Percentiles rank a stretch among this genome's conserved stretches.
phyloP scores from a whole-genome alignment of 2,888 invertebrate genomes.

The Napeogenes sylphis region DNA sequence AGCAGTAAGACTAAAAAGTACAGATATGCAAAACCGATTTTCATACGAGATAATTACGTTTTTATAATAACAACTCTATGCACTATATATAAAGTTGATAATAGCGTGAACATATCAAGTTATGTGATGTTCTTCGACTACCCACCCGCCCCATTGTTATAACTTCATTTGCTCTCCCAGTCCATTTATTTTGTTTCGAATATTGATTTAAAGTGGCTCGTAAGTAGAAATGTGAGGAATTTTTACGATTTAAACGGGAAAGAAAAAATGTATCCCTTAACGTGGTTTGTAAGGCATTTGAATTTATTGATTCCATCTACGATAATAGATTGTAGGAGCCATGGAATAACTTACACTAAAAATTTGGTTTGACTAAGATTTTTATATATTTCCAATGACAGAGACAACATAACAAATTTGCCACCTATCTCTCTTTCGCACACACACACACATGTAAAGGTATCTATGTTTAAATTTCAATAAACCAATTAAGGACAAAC shows the following conservation, averaged over 20 bases:
- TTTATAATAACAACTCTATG: slow-evolving; percentile 2
- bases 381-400: not conserved
- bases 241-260: slow-evolving; percentile 66
- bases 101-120: slow-evolving; percentile 4
- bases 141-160: slow-evolving; percentile 58
- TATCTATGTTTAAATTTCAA: too few species aligned
- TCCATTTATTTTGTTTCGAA: slow-evolving; percentile 57
- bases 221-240: slow-evolving; percentile 67
- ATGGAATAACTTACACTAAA: slow-evolving; percentile 5
- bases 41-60: slow-evolving; percentile 17
- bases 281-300: slow-evolving; percentile 30
- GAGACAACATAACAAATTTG: too few species aligned
- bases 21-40: slow-evolving; percentile 29
- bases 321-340: slow-evolving; percentile 18
- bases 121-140: slow-evolving; percentile 17
- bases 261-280: slow-evolving; percentile 33
- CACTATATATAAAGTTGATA: not conserved
- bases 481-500: too few species aligned
- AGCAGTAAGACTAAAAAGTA: slow-evolving; percentile 24
- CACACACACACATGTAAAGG: too few species aligned
- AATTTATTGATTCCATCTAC: slow-evolving; percentile 32
- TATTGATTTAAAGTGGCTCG: slow-evolving; percentile 71
- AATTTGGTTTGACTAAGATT: not conserved
- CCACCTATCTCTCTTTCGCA: too few species aligned
- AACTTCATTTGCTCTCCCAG: slow-evolving; percentile 68